A percentile compares a stretch with the other conserved stretches of the same genome.
Conservation (phyloP, 1,140 invertebrate genomes). For the Diachasma alloeum region DNA sequence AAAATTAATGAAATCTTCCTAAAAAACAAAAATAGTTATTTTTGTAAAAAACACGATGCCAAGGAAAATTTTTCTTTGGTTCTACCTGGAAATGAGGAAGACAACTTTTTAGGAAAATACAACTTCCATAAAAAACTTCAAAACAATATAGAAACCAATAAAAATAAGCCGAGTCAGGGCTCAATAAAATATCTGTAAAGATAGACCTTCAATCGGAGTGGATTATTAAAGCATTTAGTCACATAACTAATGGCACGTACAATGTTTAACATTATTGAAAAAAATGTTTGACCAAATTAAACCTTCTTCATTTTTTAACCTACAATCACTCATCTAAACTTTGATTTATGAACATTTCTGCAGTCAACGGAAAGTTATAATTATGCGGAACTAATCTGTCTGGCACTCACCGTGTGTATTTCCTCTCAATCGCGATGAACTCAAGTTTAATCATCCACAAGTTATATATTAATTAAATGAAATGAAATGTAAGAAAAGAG, state of each 20-base stretch:
- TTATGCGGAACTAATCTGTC: constrained; percentile 30
- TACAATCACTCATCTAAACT: constrained; percentile 17
- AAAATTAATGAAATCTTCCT: no score
- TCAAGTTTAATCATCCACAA: background rate
- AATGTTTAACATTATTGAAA: background rate
- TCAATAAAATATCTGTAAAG: no score
- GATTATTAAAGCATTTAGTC: background rate
- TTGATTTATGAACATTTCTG: constrained; percentile 26
- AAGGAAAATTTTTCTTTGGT: no score
- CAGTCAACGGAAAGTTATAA: constrained; percentile 14
- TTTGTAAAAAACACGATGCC: no score
- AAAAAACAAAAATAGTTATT: no score
- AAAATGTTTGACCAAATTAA: background rate
- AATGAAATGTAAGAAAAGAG: background rate
- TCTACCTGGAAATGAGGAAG: no score
- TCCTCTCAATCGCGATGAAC: background rate
- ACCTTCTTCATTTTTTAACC: background rate
- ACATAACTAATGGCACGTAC: background rate
- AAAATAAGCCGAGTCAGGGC: no score
- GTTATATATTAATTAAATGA: background rate
- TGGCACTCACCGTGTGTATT: background rate
- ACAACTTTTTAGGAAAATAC: no score
- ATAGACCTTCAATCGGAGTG: no score
- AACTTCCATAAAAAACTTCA: no score
- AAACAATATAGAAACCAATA: no score